These are phyloP conservation scores for Paramormyrops hopkinsi DNA, from an alignment of 2,797 vertebrate species.

Conservation along the genomic window DNA sequence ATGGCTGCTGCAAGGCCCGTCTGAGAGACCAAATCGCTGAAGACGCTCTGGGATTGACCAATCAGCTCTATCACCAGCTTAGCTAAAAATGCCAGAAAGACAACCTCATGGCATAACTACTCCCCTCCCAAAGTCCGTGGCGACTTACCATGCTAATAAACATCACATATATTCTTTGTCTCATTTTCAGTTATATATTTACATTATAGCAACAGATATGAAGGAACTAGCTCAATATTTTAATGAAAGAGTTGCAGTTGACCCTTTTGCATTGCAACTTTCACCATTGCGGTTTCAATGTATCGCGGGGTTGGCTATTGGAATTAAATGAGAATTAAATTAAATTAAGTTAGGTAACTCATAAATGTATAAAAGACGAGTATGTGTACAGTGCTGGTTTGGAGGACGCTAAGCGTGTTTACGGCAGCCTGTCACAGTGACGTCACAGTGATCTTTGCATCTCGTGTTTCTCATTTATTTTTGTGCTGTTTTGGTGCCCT, in stretches of 20 bases:
- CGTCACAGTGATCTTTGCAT: neutral
- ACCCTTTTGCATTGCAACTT: neutral
- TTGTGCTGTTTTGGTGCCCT: neutral
- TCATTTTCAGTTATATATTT: neutral
- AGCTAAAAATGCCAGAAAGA: conserved; percentile 57
- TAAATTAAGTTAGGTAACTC: neutral
- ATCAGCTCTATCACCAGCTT: conserved; percentile 84
- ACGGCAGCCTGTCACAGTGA: neutral
- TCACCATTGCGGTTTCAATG: neutral
- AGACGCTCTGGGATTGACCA: conserved; percentile 71
- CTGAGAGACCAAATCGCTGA: conserved; percentile 75
- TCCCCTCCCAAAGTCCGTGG: neutral
- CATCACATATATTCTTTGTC: neutral
- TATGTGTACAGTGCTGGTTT: neutral
- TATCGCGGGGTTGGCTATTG: neutral
- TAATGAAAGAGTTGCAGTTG: neutral
- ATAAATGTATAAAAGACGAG: neutral
- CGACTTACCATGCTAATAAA: neutral
- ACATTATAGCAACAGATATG: neutral
- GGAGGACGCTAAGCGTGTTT: neutral
- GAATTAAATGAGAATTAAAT: neutral
- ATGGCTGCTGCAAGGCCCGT: conserved; percentile 71
- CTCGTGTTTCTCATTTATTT: neutral
- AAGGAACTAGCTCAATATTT: neutral
- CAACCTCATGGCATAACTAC: neutral